Conservation (phyloP, 2,888 invertebrate genomes). For the Brachynemurus nebulosus region DNA sequence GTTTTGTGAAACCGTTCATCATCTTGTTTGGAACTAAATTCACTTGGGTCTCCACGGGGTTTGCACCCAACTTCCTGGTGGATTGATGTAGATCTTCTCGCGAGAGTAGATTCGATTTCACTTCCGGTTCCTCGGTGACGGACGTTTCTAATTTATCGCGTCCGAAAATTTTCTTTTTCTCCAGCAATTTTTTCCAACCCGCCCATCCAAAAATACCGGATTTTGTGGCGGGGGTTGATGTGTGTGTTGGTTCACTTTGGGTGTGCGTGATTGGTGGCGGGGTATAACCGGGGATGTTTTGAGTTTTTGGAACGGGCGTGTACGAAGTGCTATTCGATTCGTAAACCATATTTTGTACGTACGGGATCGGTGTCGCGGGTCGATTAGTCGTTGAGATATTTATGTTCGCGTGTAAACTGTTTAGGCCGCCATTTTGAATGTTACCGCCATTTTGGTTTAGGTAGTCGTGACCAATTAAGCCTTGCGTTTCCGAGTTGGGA, state of each 20-base stretch:
- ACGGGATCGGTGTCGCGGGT: slow-evolving; percentile 49
- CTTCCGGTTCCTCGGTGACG: slow-evolving; percentile 12
- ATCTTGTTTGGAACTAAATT: slow-evolving; percentile 37
- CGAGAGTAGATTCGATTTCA: slow-evolving; percentile 14
- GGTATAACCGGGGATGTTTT: slow-evolving; percentile 27
- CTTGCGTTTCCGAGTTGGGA: slow-evolving; percentile 33
- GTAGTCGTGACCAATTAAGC: slow-evolving; percentile 36
- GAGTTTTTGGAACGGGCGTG: slow-evolving; percentile 27
- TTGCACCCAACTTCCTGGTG: slow-evolving; percentile 15
- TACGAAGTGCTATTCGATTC: slow-evolving; percentile 19
- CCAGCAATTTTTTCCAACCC: slow-evolving; percentile 35
- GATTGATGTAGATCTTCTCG: slow-evolving; percentile 27
- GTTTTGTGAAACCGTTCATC: slow-evolving; percentile 32
- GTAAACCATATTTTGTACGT: slow-evolving; percentile 60
- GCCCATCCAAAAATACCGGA: slow-evolving; percentile 34
- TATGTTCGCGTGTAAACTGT: slow-evolving; percentile 7
- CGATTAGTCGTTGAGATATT: slow-evolving; percentile 28
- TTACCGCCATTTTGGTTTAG: slow-evolving; percentile 28
- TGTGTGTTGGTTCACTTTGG: slow-evolving; percentile 23
- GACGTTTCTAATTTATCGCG: slow-evolving; percentile 16
- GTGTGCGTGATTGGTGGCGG: slow-evolving; percentile 28
- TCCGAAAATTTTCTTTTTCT: slow-evolving; percentile 20
- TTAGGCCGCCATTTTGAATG: slow-evolving; percentile 1
- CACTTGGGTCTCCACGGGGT: slow-evolving; percentile 37
- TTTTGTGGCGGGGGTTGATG: slow-evolving; percentile 14